Base-by-base conservation (phyloP, 2,797 vertebrate species). In the Onychomys torridus region DNA sequence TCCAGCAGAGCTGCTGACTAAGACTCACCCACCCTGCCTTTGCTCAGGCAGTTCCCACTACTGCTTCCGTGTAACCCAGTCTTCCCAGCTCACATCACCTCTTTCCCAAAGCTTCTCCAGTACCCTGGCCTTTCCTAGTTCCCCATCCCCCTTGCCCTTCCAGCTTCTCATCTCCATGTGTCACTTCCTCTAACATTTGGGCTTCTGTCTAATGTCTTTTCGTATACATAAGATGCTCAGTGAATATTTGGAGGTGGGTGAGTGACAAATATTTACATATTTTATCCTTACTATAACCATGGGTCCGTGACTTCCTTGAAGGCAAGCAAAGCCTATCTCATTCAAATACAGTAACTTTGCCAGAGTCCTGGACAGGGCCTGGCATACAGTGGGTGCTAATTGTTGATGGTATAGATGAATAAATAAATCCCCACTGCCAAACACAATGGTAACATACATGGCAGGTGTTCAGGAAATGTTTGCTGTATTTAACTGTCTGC, bases 241-340 rank as follows among this genome's bases (percentile, higher is more conserved):
- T 91, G 69, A 94, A 76, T 55, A 90, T 65, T 65, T 37, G 55
- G 32, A 79, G 71, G 43, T 79, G 55, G 71, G 6, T 73, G 29
- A 67, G 29, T 43, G 34, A 61, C 34, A 90, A 87, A 81, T 77
- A 40, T 59, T 55, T 61, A 86, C 11, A 61, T 90, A 17, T 83
- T 89, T 94, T 83, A 87, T 83, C 27, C 46, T 73, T 87, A 71
- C 49, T 79, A 21, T 61, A 65, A 71, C 57, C 75, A 27, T 69
- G 71, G 91, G 69, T 49, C 32, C 69, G 63, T 84, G n/a, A 93
- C 82, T 89, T 96, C 34, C 67, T 85, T 90, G 52, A 95, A 79
- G 8, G 16, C 73, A 82, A 96, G 69, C 25, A 71, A 93, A 94
- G 83, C 63, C 65, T 61, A 94, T 49, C 21, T 91, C 91, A 82